Evolutionary conservation across 2,797 vertebrate species (phyloP), one percentile per base, ranked within the genome.

Genomic region (Psittacula echo): DNA sequence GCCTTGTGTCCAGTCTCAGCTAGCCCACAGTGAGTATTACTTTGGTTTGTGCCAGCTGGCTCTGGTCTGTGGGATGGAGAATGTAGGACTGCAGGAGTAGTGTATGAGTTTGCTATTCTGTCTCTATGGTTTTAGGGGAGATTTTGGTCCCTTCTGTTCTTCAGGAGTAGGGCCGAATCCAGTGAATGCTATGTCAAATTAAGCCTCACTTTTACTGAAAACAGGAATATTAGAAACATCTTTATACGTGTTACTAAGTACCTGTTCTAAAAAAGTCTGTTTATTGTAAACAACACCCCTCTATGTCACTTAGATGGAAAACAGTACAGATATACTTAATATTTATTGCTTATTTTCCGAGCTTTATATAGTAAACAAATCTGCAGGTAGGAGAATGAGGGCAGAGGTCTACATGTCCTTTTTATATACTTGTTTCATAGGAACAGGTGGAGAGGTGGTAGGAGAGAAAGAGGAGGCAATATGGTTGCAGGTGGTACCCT

Each of bases 31-130:
- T 77, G 89, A 93, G 71, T 72, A 85, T 51, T 74, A 10, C 89
- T 61, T 10, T 9, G 70, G 3, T 53, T 77, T 65, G 72, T 93
- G 92, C 90, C 95, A 96, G 90, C 90, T 95, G 94, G 93, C 81
- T 20, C 32, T 34, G 41, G 5, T 37, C 48, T 2, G 3, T 26
- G 77, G 51, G 10, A 5, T 78, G 74, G 72, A 44, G 53, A 91
- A n/a, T 54, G 56, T 65, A 50, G 79, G 61, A 4, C 87, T 88
- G 37, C 66, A 73, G 34, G 5, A 58, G 22, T 5, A 60, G 44
- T 10, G 5, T 45, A 14, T 41, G 51, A 95, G 26, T 39, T 71
- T 67, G 2, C 32, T 62, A 4, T 48, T 54, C 56, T 70, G 19
- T n/a, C 26, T 30, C 26, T 67, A 0, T 9, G 9, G 21, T 89